These are phyloP conservation scores for Lepidotrigona ventralis DNA, from an alignment of 1,140 invertebrate species.

Conservation along the genomic window DNA sequence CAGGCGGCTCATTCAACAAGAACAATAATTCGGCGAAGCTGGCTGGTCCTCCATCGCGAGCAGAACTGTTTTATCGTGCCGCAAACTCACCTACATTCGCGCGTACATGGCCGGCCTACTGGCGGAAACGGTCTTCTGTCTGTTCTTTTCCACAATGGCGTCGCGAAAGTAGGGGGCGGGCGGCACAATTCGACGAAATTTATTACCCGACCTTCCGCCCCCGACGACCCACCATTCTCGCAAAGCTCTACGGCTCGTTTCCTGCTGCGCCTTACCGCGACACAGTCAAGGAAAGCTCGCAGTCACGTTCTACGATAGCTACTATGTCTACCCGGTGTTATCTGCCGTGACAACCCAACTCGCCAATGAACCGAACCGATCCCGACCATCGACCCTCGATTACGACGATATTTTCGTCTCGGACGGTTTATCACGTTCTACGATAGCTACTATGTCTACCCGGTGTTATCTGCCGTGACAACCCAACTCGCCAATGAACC, in stretches of 20 bases:
- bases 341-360: slow-evolving; percentile 10
- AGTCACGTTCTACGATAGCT: slow-evolving; percentile 1
- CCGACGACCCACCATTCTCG: slow-evolving; percentile 42
- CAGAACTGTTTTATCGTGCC: slow-evolving; percentile 17
- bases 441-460: not conserved
- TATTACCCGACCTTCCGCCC: slow-evolving; percentile 51
- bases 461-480: slow-evolving; percentile 5
- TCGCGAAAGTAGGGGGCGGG: slow-evolving; percentile 11
- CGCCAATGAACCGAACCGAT: slow-evolving; percentile 24
- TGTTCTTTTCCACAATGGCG: slow-evolving; percentile 36
- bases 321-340: not conserved
- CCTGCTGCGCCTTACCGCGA: slow-evolving; percentile 7
- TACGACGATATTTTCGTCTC: not conserved
- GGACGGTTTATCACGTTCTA: not conserved
- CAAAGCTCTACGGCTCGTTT: slow-evolving; percentile 34
- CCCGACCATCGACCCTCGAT: not conserved
- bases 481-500: slow-evolving; percentile 23
- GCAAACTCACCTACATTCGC: not conserved
- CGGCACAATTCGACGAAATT: slow-evolving; percentile 58
- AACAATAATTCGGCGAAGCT: not conserved
- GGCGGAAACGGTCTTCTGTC: slow-evolving; percentile 24
- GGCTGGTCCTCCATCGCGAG: not conserved
- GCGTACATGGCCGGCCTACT: slow-evolving; percentile 27
- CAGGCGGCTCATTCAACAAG: not conserved
- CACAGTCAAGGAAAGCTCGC: not conserved